phyloP scores from a whole-genome alignment of 2,888 invertebrate species.

The Vannuccia rotundouncinata region DNA sequence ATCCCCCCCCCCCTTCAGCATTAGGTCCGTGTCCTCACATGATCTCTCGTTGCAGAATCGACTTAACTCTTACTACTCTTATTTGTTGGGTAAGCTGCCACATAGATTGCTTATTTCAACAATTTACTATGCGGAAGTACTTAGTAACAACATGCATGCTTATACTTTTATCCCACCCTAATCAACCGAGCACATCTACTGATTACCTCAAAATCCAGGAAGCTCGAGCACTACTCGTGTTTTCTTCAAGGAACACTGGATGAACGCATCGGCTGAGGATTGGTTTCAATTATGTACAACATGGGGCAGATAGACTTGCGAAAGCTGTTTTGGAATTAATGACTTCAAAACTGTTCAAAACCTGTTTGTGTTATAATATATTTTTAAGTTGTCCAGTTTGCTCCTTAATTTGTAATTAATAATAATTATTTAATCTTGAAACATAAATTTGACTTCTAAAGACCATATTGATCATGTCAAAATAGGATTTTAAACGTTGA shows the following conservation, averaged over 20 bases:
- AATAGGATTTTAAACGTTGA: background rate
- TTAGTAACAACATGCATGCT: background rate
- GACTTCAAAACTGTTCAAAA: conserved; percentile 16
- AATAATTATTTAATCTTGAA: background rate
- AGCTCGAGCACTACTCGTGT: background rate
- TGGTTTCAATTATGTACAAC: conserved; percentile 19
- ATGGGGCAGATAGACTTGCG: background rate
- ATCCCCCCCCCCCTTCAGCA: too few relatives aligned
- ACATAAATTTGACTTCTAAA: background rate
- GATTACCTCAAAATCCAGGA: background rate
- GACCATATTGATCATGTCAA: background rate
- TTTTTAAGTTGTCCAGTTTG: background rate
- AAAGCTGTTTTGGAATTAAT: conserved; percentile 23
- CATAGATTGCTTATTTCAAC: conserved; percentile 17
- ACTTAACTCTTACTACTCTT: too few relatives aligned
- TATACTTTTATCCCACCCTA: background rate
- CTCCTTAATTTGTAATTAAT: conserved; percentile 1
- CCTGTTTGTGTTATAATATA: background rate
- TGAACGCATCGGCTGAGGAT: background rate
- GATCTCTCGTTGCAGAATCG: too few relatives aligned
- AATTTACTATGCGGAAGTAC: conserved; percentile 6
- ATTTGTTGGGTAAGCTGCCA: background rate
- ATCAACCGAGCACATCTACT: conserved; percentile 17
- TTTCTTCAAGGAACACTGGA: background rate
- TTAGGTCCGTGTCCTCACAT: too few relatives aligned